phyloP scores from a whole-genome alignment of 2,797 vertebrate genomes.

The Amazonetta brasiliensis region DNA sequence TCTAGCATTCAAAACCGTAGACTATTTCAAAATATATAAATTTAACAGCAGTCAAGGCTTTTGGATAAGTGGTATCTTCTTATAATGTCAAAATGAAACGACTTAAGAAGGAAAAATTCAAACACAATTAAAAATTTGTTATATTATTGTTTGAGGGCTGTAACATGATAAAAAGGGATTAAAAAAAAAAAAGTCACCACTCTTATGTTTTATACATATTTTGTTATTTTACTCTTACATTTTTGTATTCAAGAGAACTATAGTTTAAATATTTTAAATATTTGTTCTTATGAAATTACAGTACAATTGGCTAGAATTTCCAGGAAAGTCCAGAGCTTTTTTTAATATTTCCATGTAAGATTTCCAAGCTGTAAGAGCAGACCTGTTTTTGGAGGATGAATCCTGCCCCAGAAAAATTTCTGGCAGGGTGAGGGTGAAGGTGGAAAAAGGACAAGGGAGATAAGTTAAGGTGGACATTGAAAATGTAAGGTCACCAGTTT shows the following conservation, averaged over 20 bases:
- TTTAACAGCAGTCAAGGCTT: background rate
- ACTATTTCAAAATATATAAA: background rate
- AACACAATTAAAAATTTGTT: background rate
- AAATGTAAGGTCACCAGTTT: background rate
- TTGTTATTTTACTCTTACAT: background rate
- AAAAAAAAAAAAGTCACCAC: background rate
- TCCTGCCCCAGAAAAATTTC: background rate
- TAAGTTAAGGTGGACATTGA: background rate
- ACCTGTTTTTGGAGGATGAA: background rate
- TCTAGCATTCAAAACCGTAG: background rate
- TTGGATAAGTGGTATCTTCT: background rate
- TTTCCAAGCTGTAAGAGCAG: background rate
- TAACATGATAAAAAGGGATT: background rate
- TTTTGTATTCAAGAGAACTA: background rate
- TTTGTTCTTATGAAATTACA: background rate
- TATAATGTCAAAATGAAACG: background rate
- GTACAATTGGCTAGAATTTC: background rate
- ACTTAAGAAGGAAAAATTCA: background rate
- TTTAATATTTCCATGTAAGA: background rate
- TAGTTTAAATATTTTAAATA: background rate
- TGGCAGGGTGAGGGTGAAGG: background rate
- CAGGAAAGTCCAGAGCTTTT: background rate
- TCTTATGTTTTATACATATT: background rate
- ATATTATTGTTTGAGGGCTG: background rate
- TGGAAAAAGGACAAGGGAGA: background rate